Evolutionary conservation across 2,113 vertebrate species (phyloP).

Genomic region (Clarias magur): DNA sequence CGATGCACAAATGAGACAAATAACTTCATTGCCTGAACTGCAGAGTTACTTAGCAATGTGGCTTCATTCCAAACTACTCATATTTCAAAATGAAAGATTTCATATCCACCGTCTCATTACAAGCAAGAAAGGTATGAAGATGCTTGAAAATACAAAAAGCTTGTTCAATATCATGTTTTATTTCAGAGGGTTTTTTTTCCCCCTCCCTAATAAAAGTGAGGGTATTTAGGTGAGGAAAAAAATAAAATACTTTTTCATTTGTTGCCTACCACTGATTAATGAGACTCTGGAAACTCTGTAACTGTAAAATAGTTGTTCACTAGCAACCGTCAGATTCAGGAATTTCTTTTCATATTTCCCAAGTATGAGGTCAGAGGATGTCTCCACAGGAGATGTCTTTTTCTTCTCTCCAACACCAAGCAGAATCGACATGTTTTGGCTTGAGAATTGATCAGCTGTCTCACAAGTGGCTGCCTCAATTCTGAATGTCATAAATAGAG

Average conservation of each 20-base stretch:
- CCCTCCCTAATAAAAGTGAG: not conserved
- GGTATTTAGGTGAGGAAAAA: not conserved
- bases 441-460: constrained; percentile 2
- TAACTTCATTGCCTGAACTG: constrained; percentile 6
- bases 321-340: not conserved
- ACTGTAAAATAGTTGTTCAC: not conserved
- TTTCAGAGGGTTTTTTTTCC: no score
- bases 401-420: not conserved
- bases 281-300: not conserved
- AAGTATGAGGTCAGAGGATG: not conserved
- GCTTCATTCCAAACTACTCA: constrained; percentile 17
- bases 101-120: not conserved
- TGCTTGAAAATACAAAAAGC: not conserved
- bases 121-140: not conserved
- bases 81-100: constrained; percentile 11
- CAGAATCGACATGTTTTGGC: constrained; percentile 1
- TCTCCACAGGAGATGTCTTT: not conserved
- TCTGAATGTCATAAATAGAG: not conserved
- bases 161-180: not conserved
- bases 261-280: not conserved
- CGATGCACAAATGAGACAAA: constrained; percentile 19
- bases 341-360: not conserved
- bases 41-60: not conserved
- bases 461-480: constrained; percentile 10
- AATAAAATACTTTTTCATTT: not conserved